These are phyloP conservation scores for Gnathonemus longibarbis DNA, from an alignment of 2,113 vertebrate species.

Conservation along the genomic window DNA sequence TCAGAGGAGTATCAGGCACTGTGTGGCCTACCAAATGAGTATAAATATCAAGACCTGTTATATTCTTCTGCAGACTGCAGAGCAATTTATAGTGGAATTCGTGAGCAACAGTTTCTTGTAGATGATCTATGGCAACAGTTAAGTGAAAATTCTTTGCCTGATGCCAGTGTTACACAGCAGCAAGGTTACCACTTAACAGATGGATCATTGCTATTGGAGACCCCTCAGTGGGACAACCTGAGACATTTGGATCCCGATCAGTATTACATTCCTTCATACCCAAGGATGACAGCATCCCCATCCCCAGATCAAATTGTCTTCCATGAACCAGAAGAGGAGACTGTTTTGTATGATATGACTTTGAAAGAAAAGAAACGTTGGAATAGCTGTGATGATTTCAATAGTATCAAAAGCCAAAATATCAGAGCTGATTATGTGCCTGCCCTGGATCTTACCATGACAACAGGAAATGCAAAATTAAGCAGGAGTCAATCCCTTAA, in stretches of 20 bases:
- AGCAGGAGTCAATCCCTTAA: constrained; percentile 49
- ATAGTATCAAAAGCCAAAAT: constrained; percentile 38
- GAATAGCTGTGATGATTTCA: constrained; percentile 56
- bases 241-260: constrained; percentile 47
- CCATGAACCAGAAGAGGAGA: constrained; percentile 43
- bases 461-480: constrained; percentile 37
- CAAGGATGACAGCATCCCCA: constrained; percentile 45
- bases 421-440: constrained; percentile 33
- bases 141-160: constrained; percentile 57
- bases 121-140: constrained; percentile 66
- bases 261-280: constrained; percentile 59
- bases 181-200: constrained; percentile 29
- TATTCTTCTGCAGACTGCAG: constrained; percentile 61
- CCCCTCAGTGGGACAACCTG: constrained; percentile 36
- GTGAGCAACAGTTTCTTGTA: constrained; percentile 63
- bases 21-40: constrained; percentile 56
- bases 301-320: constrained; percentile 48
- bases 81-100: constrained; percentile 57
- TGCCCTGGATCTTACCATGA: constrained; percentile 49
- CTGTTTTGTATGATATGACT: constrained; percentile 64
- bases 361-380: constrained; percentile 45
- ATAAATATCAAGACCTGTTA: constrained; percentile 63
- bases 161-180: constrained; percentile 45
- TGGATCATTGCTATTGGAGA: constrained; percentile 29
- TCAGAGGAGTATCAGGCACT: constrained; percentile 59